These are phyloP conservation scores for Andrena camellia DNA, from an alignment of 2,888 invertebrate genomes.

Conservation along the genomic window DNA sequence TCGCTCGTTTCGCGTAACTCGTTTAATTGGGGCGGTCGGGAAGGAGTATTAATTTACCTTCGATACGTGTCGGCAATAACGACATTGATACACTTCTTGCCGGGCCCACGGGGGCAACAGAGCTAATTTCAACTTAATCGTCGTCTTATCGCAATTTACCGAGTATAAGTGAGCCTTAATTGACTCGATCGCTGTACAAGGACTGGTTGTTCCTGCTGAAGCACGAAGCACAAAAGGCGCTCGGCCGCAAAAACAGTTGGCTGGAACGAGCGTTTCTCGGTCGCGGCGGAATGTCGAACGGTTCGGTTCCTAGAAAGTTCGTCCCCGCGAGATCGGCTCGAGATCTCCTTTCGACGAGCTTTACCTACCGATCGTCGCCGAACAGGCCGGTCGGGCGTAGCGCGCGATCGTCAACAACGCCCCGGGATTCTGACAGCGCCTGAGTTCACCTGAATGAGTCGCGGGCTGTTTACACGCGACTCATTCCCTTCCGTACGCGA, in stretches of 20 bases:
- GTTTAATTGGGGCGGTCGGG: constrained; percentile 61
- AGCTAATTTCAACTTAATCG: constrained; percentile 73
- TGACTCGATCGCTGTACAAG: constrained; percentile 70
- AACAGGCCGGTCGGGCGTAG: background rate
- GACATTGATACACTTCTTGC: constrained; percentile 68
- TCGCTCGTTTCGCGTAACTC: constrained; percentile 47
- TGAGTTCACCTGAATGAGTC: constrained; percentile 9
- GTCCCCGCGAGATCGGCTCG: constrained; percentile 36
- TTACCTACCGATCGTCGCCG: background rate
- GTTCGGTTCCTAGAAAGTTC: constrained; percentile 51
- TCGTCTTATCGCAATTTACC: constrained; percentile 72
- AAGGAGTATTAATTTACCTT: constrained; percentile 66
- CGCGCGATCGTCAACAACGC: constrained; percentile 1
- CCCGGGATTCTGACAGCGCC: constrained; percentile 6
- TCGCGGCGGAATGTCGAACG: constrained; percentile 59
- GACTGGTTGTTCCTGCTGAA: constrained; percentile 59
- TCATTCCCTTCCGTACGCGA: background rate
- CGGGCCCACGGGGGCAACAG: constrained; percentile 28
- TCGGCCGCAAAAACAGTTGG: constrained; percentile 45
- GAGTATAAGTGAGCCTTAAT: constrained; percentile 71
- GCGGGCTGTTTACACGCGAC: constrained; percentile 2
- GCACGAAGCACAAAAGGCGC: constrained; percentile 66
- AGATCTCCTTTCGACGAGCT: constrained; percentile 20
- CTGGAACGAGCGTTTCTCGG: constrained; percentile 53
- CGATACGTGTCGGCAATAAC: constrained; percentile 72